Conservation (phyloP, 2,888 invertebrate genomes). For the Acronicta alni region DNA sequence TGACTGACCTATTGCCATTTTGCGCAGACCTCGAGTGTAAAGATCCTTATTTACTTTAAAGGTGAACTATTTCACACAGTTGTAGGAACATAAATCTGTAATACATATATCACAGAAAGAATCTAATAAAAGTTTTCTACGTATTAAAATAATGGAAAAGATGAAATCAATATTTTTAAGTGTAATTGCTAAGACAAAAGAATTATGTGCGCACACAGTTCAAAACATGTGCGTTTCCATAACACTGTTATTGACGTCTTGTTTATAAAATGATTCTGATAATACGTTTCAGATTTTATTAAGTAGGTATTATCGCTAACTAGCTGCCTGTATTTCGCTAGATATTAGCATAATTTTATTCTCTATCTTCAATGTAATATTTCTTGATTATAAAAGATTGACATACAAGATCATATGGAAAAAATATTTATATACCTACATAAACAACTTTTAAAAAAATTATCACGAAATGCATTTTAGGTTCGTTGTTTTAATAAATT, state of each 20-base stretch:
- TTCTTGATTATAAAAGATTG: too few relatives aligned
- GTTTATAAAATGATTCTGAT: constrained; percentile 19
- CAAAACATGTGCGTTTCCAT: constrained; percentile 71
- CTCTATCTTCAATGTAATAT: too few relatives aligned
- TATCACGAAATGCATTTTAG: too few relatives aligned
- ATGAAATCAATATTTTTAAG: constrained; percentile 86
- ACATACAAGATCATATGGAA: too few relatives aligned
- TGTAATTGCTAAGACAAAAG: constrained; percentile 86
- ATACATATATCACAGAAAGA: constrained; percentile 47
- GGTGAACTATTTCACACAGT: constrained; percentile 51
- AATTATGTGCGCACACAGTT: constrained; percentile 80
- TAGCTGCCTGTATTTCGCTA: too few relatives aligned
- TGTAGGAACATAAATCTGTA: constrained; percentile 48
- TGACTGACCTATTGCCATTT: neutral
- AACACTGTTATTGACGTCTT: constrained; percentile 51
- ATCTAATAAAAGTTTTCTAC: constrained; percentile 57
- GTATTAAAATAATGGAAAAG: constrained; percentile 74
- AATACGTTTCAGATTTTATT: neutral
- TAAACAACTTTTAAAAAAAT: too few relatives aligned
- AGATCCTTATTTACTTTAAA: constrained; percentile 22
- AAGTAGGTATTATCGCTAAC: too few relatives aligned
- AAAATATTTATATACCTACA: too few relatives aligned
- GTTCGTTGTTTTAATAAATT: too few relatives aligned
- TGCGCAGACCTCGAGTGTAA: neutral
- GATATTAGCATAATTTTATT: too few relatives aligned